Evolutionary conservation across 2,113 vertebrate genomes (phyloP), one percentile per base, ranked within the genome.

Genomic region (Ranitomeya variabilis): DNA sequence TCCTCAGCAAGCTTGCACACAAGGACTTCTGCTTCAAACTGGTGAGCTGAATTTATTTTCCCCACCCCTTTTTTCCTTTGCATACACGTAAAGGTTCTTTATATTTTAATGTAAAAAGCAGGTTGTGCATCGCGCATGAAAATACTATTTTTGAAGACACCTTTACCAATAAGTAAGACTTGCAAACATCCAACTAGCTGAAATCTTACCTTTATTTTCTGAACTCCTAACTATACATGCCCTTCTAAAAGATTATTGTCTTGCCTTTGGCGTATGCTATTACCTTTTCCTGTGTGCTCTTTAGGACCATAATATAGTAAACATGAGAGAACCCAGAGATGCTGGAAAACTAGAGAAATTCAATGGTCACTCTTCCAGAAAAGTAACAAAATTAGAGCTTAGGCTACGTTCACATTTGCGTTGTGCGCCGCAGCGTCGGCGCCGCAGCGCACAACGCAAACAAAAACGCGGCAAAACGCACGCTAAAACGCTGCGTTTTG

Each of bases 321-420:
- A 80, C 57, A 60, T 11, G 16, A 62, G 23, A n/a, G 26, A 37
- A 80, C 14, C 23, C 57, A 80, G 23, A 26, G 52, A 80, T 80
- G 79, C n/a, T 80, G 79, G 79, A 66, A 66, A 81, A 31, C n/a
- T 62, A 37, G 80, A 81, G 26, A 23, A 80, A 59, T 26, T 13
- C 52, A 80, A 81, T 3, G 7, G 11, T 60, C 26, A 7, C 18
- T 52, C 21, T 15, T 83, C 62, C 81, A 83, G 23, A 83, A 67
- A 83, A 67, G 60, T 67, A 45, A 67, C 37, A 67, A n/a, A 12
- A 66, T 66, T 52, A 19, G 26, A 83, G 81, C 60, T n/a, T n/a
- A n/a, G n/a, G n/a, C n/a, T n/a, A n/a, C n/a, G n/a, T n/a, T n/a
- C n/a, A n/a, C n/a, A n/a, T n/a, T n/a, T n/a, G n/a, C n/a, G n/a